These are phyloP conservation scores for Eristalis tenax DNA, from an alignment of 2,888 invertebrate genomes.

Conservation along the genomic window DNA sequence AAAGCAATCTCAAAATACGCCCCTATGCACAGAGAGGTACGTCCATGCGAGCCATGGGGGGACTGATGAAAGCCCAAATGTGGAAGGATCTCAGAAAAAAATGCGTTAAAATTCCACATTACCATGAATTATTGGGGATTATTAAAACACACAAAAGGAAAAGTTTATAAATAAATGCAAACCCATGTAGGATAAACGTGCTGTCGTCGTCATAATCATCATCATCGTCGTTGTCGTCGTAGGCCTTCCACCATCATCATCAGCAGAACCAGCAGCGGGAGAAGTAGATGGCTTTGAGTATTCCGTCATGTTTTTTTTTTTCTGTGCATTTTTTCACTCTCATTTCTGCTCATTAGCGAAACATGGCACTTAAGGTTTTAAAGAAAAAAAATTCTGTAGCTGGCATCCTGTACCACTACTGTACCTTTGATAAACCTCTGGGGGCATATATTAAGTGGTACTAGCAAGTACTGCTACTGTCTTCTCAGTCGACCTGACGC, in stretches of 20 bases:
- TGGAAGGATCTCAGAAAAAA: not conserved
- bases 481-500: slow-evolving; percentile 49
- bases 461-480: slow-evolving; percentile 66
- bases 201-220: slow-evolving; percentile 28
- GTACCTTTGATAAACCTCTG: slow-evolving; percentile 64
- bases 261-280: slow-evolving; percentile 13
- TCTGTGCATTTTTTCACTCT: slow-evolving; percentile 45
- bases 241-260: slow-evolving; percentile 26
- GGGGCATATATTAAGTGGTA: slow-evolving; percentile 68
- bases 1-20: slow-evolving; percentile 15
- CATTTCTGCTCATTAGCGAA: slow-evolving; percentile 71
- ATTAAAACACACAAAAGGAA: slow-evolving; percentile 2
- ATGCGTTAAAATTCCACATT: slow-evolving; percentile 40
- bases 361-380: slow-evolving; percentile 59
- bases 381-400: slow-evolving; percentile 3
- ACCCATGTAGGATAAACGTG: slow-evolving; percentile 59
- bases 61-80: not conserved
- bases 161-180: slow-evolving; percentile 57
- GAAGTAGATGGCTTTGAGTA: slow-evolving; percentile 48
- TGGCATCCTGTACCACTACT: slow-evolving; percentile 40
- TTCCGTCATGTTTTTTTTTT: slow-evolving; percentile 12
- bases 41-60: not conserved
- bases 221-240: not conserved
- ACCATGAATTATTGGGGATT: slow-evolving; percentile 34
- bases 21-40: slow-evolving; percentile 5